Conservation (phyloP, 92 coral and sea anemone genomes). For the Zoanthus gigantus region DNA sequence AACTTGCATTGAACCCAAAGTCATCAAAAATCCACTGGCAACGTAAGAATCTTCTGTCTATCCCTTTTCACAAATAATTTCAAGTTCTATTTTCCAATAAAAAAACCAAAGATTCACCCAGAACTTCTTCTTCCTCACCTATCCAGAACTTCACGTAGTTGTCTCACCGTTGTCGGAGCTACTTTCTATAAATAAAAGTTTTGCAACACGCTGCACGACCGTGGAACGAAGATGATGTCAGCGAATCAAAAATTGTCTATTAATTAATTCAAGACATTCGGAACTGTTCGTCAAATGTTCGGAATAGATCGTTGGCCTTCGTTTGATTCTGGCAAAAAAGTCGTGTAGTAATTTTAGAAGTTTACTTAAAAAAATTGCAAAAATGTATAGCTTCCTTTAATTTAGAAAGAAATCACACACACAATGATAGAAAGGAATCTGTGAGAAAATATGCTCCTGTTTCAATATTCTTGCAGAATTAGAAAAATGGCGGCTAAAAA, state of each 20-base stretch:
- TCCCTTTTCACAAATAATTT: neutral
- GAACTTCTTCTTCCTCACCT: constrained; percentile 1
- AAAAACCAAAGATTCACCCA: neutral
- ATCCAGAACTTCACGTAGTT: neutral
- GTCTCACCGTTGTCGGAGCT: constrained; percentile 30
- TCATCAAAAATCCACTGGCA: constrained; percentile 52
- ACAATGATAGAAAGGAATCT: too few species aligned
- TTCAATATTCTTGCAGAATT: too few species aligned
- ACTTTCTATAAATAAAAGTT: neutral
- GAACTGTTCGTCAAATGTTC: constrained; percentile 19
- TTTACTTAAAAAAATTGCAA: too few species aligned
- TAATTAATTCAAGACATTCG: neutral
- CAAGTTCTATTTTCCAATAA: neutral
- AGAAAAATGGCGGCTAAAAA: too few species aligned
- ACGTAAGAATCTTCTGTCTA: neutral
- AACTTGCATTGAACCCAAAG: constrained; percentile 91
- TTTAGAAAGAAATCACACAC: too few species aligned
- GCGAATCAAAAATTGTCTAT: constrained; percentile 28
- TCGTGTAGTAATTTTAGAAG: too few species aligned
- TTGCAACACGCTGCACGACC: constrained; percentile 6
- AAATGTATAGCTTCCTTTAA: too few species aligned
- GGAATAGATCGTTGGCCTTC: constrained; percentile 21
- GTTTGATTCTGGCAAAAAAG: neutral
- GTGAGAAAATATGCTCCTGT: too few species aligned
- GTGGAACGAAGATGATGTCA: constrained; percentile 47